A percentile compares a stretch with the other conserved stretches of the same genome.
Conservation (phyloP, 2,888 invertebrate genomes). For the Cephonodes hylas region DNA sequence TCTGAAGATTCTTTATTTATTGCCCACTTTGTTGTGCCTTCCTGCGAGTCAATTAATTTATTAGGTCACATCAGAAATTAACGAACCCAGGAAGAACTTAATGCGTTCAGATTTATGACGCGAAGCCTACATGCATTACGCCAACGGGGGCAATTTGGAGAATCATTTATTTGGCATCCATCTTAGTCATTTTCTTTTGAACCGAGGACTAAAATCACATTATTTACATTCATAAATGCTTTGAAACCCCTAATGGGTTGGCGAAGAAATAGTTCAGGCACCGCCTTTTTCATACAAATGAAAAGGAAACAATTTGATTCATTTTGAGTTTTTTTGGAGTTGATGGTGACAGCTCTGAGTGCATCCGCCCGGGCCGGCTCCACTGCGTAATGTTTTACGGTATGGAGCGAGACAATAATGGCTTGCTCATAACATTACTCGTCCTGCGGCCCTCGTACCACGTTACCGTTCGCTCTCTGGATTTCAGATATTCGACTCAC, state of each 20-base stretch:
- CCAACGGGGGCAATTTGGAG: constrained; percentile 19
- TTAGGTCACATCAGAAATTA: constrained; percentile 67
- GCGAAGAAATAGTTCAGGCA: neutral
- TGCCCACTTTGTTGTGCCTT: constrained; percentile 66
- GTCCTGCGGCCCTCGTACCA: constrained; percentile 70
- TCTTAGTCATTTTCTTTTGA: constrained; percentile 24
- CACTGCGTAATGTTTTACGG: constrained; percentile 81
- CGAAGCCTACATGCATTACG: constrained; percentile 23
- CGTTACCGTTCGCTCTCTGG: constrained; percentile 52
- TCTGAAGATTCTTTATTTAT: constrained; percentile 64
- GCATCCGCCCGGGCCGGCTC: constrained; percentile 61
- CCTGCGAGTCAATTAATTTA: constrained; percentile 72
- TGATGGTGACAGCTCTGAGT: constrained; percentile 66
- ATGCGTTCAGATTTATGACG: constrained; percentile 51
- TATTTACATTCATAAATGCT: neutral
- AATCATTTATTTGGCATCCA: constrained; percentile 17
- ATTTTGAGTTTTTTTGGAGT: constrained; percentile 27
- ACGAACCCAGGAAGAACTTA: constrained; percentile 67
- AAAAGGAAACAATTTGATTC: neutral
- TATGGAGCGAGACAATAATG: constrained; percentile 82
- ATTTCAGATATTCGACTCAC: constrained; percentile 41
- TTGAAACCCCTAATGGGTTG: neutral
- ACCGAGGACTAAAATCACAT: constrained; percentile 7
- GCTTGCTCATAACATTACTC: constrained; percentile 82
- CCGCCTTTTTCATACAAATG: neutral